Conservation (phyloP, 2,113 vertebrate species). For the Calonectris borealis region DNA sequence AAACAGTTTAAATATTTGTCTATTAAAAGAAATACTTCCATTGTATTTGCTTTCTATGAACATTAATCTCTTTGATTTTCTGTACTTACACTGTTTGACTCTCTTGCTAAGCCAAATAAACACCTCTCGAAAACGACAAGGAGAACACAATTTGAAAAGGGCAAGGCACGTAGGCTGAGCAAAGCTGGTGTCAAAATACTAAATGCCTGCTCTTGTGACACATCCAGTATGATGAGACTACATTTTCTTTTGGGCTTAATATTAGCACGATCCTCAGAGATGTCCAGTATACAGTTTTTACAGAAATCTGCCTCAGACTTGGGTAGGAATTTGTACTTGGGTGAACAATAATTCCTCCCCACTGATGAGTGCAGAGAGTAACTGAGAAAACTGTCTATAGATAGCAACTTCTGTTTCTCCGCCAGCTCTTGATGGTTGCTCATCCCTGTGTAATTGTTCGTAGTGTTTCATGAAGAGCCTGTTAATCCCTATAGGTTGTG, state of each 20-base stretch:
- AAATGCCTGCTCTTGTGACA: not conserved
- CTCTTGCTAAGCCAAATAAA: not conserved
- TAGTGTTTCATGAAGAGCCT: conserved; percentile 22
- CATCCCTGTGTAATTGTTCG: conserved; percentile 38
- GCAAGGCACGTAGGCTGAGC: not conserved
- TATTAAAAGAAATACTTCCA: not conserved
- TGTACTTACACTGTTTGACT: not conserved
- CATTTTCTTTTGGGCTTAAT: not conserved
- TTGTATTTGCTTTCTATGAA: not conserved
- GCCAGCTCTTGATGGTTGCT: conserved; percentile 29
- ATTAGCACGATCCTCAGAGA: not conserved
- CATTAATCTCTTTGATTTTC: not conserved
- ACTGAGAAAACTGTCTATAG: not conserved
- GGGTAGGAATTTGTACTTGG: not conserved
- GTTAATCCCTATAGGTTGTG: conserved; percentile 51
- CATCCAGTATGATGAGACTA: not conserved
- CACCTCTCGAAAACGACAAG: not conserved
- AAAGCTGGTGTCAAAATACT: not conserved
- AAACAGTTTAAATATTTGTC: not conserved
- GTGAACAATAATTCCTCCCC: not conserved
- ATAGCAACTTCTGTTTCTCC: not conserved
- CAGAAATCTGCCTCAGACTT: not conserved
- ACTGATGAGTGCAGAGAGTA: not conserved
- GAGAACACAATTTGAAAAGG: conserved; percentile 2
- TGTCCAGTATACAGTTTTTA: not conserved